Base-by-base conservation (phyloP, 2,113 vertebrate species). In the Syngnathus floridae region DNA sequence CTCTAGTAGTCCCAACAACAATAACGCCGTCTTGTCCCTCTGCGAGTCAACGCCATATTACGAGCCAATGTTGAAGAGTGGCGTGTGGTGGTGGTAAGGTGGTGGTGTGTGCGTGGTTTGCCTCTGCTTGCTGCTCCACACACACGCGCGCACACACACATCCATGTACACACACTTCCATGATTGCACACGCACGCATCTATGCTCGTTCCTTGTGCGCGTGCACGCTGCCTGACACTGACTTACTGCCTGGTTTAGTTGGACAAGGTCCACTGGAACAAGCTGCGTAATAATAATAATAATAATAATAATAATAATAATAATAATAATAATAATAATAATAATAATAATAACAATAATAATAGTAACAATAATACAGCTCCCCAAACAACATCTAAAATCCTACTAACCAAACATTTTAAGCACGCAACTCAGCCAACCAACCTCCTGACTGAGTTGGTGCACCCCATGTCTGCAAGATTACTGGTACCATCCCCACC, bases 31-130 rank as follows among this genome's bases (percentile, higher is more conserved):
- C 85, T 88, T 88, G 88, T 87, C 88, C 88, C 83, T 86, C 89
- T 83, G 85, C 86, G 86, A 84, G 87, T 82, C 88, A 90, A 90
- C 91, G 91, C 91, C 91, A 92, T 92, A 90, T 91, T 92, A 87
- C 86, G 79, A 87, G 81, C 86, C 81, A 89, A 81, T 82, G 84
- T 84, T 35, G 46, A 36, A 51, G 37, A 41, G 58, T 22, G 37
- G 36, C 37, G 59, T 22, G 54, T 31, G 52, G 22, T 54, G 10
- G 22, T 16, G 26, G 26, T 31, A 31, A 31, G 21, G 51, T 21
- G 11, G 21, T 7, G 21, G 21, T 13, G 51, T 10, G 46, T 19
- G 46, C n/a, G n/a, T 49, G 48, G 54, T 82, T 78, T 84, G 84
- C 66, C 86, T 88, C 88, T 82, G 66, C 77, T 78, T 81, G 74